Conservation (phyloP, 2,888 invertebrate species). For the Agrotis puta region DNA sequence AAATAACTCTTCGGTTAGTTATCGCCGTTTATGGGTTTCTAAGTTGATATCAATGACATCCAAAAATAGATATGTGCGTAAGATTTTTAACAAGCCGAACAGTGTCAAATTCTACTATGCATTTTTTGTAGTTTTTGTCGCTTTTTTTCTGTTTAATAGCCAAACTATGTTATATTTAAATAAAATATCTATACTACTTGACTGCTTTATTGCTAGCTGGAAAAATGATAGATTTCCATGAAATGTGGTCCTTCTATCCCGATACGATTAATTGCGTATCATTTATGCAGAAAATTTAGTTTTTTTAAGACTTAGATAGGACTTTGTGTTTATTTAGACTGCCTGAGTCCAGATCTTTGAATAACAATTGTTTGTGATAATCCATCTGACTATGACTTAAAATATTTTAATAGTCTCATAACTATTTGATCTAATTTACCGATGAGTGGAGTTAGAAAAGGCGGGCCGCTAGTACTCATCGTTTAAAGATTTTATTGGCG, state of each 20-base stretch:
- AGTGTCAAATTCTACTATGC: background rate
- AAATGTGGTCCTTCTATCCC: background rate
- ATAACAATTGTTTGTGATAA: too few relatives aligned
- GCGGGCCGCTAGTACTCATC: too few relatives aligned
- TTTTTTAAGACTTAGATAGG: background rate
- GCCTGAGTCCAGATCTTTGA: too few relatives aligned
- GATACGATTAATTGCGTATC: background rate
- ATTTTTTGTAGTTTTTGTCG: background rate
- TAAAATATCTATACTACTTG: background rate
- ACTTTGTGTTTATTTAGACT: too few relatives aligned
- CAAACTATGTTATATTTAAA: background rate
- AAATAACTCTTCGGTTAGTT: slow-evolving; percentile 42
- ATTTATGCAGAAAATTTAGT: background rate
- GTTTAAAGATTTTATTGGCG: too few relatives aligned
- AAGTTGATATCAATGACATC: slow-evolving; percentile 7
- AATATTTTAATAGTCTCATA: too few relatives aligned
- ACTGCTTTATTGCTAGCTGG: too few relatives aligned
- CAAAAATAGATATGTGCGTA: background rate
- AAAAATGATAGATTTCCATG: background rate
- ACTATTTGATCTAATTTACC: too few relatives aligned
- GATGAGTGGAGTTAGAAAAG: too few relatives aligned
- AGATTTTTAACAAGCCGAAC: background rate
- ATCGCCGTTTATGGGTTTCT: slow-evolving; percentile 10
- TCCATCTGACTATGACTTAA: too few relatives aligned
- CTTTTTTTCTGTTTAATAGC: background rate